These are phyloP conservation scores for Diarsia mendica DNA, from an alignment of 2,888 invertebrate genomes.

Conservation along the genomic window DNA sequence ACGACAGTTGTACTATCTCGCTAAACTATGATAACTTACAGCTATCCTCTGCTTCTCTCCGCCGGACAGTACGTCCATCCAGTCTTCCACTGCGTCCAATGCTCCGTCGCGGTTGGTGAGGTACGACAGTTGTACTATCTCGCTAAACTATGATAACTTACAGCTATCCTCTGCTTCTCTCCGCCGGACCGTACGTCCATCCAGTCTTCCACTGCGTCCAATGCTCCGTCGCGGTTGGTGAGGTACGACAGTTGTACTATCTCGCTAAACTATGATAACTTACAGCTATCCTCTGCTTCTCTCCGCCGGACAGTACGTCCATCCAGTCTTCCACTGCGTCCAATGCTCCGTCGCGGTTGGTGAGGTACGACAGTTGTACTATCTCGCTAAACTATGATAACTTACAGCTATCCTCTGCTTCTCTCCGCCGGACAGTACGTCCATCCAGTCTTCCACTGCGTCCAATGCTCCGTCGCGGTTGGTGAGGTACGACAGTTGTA, in stretches of 20 bases:
- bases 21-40: no score
- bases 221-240: constrained; percentile 95
- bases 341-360: constrained; percentile 96
- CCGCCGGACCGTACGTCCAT: constrained; percentile 99
- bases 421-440: constrained; percentile 99
- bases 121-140: constrained; percentile 96
- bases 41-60: constrained; percentile 99
- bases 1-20: constrained; percentile 95
- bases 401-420: constrained; percentile 98
- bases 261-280: no score
- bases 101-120: constrained; percentile 96
- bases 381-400: no score
- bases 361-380: constrained; percentile 96
- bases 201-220: constrained; percentile 99
- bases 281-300: constrained; percentile 99
- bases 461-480: constrained; percentile 97
- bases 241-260: constrained; percentile 96
- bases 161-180: constrained; percentile 99
- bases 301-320: constrained; percentile 99
- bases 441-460: constrained; percentile 99
- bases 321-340: constrained; percentile 99
- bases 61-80: constrained; percentile 99
- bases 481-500: constrained; percentile 95
- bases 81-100: constrained; percentile 98
- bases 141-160: no score